Conservation (phyloP, 2,888 invertebrate genomes). For the Argyresthia goedartella region DNA sequence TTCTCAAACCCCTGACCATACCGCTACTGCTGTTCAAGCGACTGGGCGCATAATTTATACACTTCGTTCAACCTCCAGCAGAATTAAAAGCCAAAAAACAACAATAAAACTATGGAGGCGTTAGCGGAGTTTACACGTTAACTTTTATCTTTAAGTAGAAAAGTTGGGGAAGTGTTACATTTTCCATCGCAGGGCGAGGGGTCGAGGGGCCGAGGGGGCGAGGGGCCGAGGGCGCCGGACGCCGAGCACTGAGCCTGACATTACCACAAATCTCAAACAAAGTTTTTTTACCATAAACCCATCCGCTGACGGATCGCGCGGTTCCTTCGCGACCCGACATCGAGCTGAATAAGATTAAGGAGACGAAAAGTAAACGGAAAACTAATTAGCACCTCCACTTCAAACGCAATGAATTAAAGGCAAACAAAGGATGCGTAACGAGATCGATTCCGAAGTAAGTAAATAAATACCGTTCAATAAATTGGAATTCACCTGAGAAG, state of each 20-base stretch:
- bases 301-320: background rate
- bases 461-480: slow-evolving; percentile 16
- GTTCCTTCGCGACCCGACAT: background rate
- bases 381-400: slow-evolving; percentile 22
- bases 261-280: background rate
- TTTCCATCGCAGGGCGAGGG: slow-evolving; percentile 48
- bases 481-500: slow-evolving; percentile 21
- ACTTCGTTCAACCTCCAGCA: background rate
- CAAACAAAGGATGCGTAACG: slow-evolving; percentile 21
- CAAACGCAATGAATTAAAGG: slow-evolving; percentile 30
- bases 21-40: no score
- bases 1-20: background rate
- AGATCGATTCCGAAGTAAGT: slow-evolving; percentile 21
- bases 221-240: background rate
- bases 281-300: background rate
- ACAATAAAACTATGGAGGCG: slow-evolving; percentile 38
- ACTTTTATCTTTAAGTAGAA: slow-evolving; percentile 55
- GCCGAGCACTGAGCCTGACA: background rate
- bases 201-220: slow-evolving; percentile 10
- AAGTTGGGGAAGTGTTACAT: slow-evolving; percentile 44
- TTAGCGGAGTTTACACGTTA: slow-evolving; percentile 44
- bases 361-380: slow-evolving; percentile 17
- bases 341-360: background rate
- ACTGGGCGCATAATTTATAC: no score
- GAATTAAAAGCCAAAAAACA: slow-evolving; percentile 32